These are phyloP conservation scores for Cataglyphis albicans DNA, from an alignment of 2,888 invertebrate genomes.

Conservation along the genomic window DNA sequence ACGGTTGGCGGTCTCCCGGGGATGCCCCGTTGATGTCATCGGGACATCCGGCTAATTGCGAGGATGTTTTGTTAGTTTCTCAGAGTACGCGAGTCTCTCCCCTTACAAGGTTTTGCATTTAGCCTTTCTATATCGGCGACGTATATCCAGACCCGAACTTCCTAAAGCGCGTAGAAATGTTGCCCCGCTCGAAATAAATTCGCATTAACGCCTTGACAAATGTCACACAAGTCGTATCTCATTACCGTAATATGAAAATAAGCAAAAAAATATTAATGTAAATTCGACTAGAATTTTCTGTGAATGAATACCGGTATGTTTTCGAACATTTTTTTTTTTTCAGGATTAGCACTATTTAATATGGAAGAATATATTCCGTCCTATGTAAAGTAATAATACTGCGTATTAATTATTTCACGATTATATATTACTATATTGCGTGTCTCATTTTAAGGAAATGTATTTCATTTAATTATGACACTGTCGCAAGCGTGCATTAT, in stretches of 20 bases:
- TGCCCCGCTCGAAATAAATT: constrained; percentile 46
- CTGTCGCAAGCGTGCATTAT: background rate
- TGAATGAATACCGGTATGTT: background rate
- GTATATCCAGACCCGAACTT: constrained; percentile 64
- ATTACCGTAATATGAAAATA: background rate
- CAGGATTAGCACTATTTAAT: background rate
- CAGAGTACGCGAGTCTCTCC: constrained; percentile 77
- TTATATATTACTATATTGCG: background rate
- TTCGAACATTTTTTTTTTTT: background rate
- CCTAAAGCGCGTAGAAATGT: constrained; percentile 53
- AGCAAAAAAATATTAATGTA: background rate
- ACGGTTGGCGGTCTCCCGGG: constrained; percentile 67
- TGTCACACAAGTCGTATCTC: constrained; percentile 32
- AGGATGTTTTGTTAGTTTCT: constrained; percentile 83
- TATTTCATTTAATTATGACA: background rate
- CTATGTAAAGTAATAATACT: background rate
- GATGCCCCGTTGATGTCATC: constrained; percentile 82
- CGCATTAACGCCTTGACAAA: constrained; percentile 41
- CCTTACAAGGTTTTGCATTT: constrained; percentile 86
- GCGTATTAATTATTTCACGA: background rate
- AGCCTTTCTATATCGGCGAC: constrained; percentile 78
- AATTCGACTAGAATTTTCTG: background rate
- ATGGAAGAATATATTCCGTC: background rate
- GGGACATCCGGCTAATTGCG: constrained; percentile 84
- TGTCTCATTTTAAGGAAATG: background rate